Evolutionary conservation across 2,888 invertebrate species (phyloP).

Genomic region (Zele albiditarsus): DNA sequence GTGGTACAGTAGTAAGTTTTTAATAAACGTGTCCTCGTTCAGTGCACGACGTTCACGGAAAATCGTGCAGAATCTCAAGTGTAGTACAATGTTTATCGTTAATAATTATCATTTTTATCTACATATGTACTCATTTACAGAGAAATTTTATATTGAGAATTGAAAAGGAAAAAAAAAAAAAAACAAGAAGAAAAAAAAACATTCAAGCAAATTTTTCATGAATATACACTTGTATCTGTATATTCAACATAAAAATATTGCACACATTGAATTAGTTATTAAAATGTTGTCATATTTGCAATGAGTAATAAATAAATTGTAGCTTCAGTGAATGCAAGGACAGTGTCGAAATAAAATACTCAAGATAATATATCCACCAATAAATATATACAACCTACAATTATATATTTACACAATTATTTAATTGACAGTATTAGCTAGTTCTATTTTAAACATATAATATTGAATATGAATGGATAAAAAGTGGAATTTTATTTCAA

Average conservation of each 20-base stretch:
- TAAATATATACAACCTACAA: not conserved
- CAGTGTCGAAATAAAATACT: not conserved
- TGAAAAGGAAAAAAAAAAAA: no score
- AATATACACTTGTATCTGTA: not conserved
- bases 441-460: not conserved
- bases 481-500: not conserved
- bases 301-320: constrained; percentile 3
- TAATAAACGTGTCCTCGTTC: not conserved
- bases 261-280: not conserved
- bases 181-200: not conserved
- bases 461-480: not conserved
- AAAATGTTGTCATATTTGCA: not conserved
- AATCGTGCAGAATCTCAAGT: not conserved
- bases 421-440: not conserved
- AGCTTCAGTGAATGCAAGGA: constrained; percentile 1
- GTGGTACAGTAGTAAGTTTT: not conserved
- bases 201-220: not conserved
- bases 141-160: not conserved
- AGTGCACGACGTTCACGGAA: not conserved
- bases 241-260: not conserved
- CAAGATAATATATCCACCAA: not conserved
- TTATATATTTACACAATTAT: not conserved
- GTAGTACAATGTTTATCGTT: not conserved
- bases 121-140: not conserved
- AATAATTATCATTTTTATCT: not conserved